Base-by-base conservation (phyloP, 2,113 vertebrate species). In the Myanophis thanlyinensis region DNA sequence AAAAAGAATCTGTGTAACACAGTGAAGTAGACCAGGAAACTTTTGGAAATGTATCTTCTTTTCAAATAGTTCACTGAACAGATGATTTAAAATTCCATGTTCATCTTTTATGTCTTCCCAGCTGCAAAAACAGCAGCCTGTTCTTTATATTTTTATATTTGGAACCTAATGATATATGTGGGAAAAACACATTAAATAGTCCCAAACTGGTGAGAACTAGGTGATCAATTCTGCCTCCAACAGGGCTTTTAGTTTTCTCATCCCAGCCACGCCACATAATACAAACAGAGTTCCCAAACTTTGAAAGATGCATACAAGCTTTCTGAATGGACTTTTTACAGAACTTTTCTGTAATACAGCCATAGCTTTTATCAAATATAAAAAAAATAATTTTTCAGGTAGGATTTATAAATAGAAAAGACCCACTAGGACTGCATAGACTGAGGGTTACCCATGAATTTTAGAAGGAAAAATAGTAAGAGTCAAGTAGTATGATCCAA, bases 1-100 rank as follows among this genome's bases (percentile, higher is more conserved):
- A 95, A 95, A 95, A 94, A 94, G 94, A 90, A 94, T 96, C 46
- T 89, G 23, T 93, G 93, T 91, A 93, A 95, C 47, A 94, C 90
- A 87, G 87, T 48, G 85, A 91, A 18, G 92, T 92, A 90, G n/a
- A 92, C 84, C 88, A 94, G 85, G 93, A 94, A 95, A 86, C 84
- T 92, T 96, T 88, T 89, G 89, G 93, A 97, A 95, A 88, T 23
- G 93, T 88, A 22, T 5, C 0, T 47, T 51, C 92, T 96, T 94
- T 91, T 73, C 59, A 96, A 93, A 90, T 22, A 89, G 51, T 89
- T 96, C 90, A 56, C 94, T 35, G 48, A 51, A 87, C 92, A 93
- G 53, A 1, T 54, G 8, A 86, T 5, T 90, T 91, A 3, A 89
- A 91, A 2, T 91, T 93, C 40, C 85, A 0, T 54, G 46, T 35